Conservation (phyloP, 2,888 invertebrate species). For the Malacosoma neustria region DNA sequence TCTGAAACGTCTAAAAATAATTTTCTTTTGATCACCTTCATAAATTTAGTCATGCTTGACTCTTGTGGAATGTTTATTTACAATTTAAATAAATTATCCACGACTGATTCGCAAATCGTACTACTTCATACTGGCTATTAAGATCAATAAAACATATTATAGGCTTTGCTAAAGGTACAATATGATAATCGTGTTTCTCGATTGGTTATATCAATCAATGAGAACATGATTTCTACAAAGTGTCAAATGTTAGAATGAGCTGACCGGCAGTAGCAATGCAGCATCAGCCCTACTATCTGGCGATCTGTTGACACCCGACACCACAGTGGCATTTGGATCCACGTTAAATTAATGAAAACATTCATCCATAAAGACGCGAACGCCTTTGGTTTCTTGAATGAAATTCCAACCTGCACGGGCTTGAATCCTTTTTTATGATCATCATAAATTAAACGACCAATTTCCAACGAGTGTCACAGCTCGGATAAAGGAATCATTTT, state of each 20-base stretch:
- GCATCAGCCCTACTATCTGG: conserved; percentile 46
- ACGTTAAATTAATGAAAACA: conserved; percentile 73
- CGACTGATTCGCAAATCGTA: conserved; percentile 41
- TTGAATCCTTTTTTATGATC: conserved; percentile 71
- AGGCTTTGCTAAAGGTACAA: conserved; percentile 7
- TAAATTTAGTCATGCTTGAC: conserved; percentile 62
- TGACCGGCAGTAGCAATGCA: conserved; percentile 54
- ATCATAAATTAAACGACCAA: conserved; percentile 71
- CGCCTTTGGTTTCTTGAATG: conserved; percentile 76
- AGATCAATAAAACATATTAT: conserved; percentile 11
- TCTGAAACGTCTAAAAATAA: conserved; percentile 54
- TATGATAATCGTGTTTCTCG: background rate
- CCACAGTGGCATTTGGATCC: conserved; percentile 57
- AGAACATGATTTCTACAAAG: background rate
- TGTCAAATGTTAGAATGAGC: conserved; percentile 19
- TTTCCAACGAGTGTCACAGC: conserved; percentile 72
- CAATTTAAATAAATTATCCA: conserved; percentile 45
- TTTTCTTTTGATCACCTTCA: conserved; percentile 52
- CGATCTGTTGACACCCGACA: conserved; percentile 50
- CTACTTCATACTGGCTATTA: conserved; percentile 27
- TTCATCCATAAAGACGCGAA: conserved; percentile 72
- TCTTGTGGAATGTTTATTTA: conserved; percentile 49
- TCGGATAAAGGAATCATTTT: conserved; percentile 73
- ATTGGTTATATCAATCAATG: background rate
- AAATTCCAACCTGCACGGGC: conserved; percentile 67